A percentile compares a stretch with the other conserved stretches of the same genome.
Conservation (phyloP, 2,888 invertebrate species). For the Rotaria sp. region DNA sequence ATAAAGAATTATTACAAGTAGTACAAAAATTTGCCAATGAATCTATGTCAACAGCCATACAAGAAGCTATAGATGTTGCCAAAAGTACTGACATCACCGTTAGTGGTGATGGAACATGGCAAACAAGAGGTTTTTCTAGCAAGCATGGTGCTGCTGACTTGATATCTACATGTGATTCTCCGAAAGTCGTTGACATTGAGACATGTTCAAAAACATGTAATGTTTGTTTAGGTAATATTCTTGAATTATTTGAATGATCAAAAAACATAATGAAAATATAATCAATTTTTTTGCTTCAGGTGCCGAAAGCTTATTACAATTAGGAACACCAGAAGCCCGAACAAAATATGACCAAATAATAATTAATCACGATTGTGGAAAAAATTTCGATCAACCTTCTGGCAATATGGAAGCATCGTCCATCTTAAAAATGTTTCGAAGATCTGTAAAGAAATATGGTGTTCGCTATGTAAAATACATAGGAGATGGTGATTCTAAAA, state of each 20-base stretch:
- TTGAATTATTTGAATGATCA: not conserved
- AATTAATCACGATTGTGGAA: no score
- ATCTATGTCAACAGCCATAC: not conserved
- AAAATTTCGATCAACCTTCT: not conserved
- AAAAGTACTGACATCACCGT: not conserved
- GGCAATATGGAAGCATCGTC: not conserved
- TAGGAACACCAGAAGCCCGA: no score
- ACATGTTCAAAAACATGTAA: conserved; percentile 7
- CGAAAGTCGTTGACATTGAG: not conserved
- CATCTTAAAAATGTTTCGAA: no score
- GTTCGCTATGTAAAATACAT: not conserved
- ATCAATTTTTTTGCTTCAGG: not conserved
- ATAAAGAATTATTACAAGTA: no score
- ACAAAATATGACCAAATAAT: no score
- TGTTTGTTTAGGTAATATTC: not conserved
- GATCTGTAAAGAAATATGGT: no score
- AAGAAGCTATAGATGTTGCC: not conserved
- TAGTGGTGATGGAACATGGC: not conserved
- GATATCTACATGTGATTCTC: no score
- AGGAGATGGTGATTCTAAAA: not conserved
- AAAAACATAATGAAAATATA: not conserved
- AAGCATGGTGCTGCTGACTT: no score
- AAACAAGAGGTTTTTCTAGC: no score
- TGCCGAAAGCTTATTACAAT: not conserved
- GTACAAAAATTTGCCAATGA: no score